Conservation (phyloP, 2,797 vertebrate genomes). For the Pantherophis alleghaniensis region DNA sequence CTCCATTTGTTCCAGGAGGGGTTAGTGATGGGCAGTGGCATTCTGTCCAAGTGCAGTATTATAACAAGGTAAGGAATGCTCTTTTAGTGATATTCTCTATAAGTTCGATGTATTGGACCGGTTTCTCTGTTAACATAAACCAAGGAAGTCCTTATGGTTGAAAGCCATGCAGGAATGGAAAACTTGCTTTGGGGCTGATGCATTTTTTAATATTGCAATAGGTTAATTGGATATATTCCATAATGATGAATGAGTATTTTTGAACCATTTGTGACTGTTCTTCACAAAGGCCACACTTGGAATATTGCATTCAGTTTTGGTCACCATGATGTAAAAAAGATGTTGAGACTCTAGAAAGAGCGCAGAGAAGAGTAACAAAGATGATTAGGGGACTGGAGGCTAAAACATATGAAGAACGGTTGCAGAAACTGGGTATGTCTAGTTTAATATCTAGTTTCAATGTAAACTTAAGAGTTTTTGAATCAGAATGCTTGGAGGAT, state of each 20-base stretch:
- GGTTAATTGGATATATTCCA: not conserved
- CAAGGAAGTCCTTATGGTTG: not conserved
- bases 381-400: too few relatives aligned
- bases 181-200: not conserved
- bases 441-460: not conserved
- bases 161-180: not conserved
- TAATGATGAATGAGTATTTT: not conserved
- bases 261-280: not conserved
- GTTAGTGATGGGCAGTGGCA: conserved; percentile 97
- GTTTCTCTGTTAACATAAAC: not conserved
- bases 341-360: too few relatives aligned
- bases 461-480: not conserved
- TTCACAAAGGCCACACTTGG: not conserved
- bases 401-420: too few relatives aligned
- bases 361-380: too few relatives aligned
- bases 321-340: too few relatives aligned
- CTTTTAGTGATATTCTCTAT: not conserved
- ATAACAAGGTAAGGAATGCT: conserved; percentile 89
- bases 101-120: not conserved
- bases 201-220: not conserved
- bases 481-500: not conserved
- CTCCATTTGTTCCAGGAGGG: conserved; percentile 83
- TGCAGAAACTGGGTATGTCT: too few relatives aligned
- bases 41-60: conserved; percentile 93
- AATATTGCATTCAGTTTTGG: too few relatives aligned